Evolutionary conservation across 1,140 invertebrate genomes (phyloP).

Genomic region (Sogatella furcifera): DNA sequence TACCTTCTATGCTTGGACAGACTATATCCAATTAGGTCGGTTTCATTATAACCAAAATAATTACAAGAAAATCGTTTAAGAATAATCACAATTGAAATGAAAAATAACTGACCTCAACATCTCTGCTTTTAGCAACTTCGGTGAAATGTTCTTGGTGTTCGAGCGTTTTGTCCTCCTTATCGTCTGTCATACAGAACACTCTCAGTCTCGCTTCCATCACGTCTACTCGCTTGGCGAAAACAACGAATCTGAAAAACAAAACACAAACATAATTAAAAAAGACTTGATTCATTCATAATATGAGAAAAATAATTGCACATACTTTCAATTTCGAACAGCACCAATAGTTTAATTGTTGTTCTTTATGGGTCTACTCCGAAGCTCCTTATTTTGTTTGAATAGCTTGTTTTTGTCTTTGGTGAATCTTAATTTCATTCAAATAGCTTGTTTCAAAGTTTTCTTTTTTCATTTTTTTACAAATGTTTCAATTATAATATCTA

Average conservation of each 20-base stretch:
- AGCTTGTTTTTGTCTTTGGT: too few species aligned
- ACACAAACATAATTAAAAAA: not conserved
- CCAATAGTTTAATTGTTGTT: too few species aligned
- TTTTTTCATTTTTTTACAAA: too few species aligned
- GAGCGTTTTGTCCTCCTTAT: slow-evolving; percentile 92
- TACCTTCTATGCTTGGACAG: too few species aligned
- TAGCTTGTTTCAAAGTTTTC: too few species aligned
- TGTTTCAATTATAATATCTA: too few species aligned
- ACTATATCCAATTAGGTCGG: too few species aligned
- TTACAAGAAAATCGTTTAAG: not conserved
- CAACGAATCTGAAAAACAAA: slow-evolving; percentile 59
- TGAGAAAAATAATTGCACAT: not conserved
- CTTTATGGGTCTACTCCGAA: too few species aligned
- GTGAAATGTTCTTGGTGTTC: slow-evolving; percentile 88
- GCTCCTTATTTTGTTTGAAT: too few species aligned
- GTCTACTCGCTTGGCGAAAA: slow-evolving; percentile 86
- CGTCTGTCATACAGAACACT: slow-evolving; percentile 95
- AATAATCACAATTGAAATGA: not conserved
- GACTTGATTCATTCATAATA: not conserved
- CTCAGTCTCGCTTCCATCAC: slow-evolving; percentile 76
- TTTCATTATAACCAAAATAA: slow-evolving; percentile 6
- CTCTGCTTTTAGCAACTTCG: slow-evolving; percentile 82
- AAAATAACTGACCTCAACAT: slow-evolving; percentile 56
- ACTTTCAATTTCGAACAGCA: not conserved
- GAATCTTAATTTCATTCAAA: too few species aligned